phyloP scores from a whole-genome alignment of 2,113 vertebrate species.

The Calidris pugnax region DNA sequence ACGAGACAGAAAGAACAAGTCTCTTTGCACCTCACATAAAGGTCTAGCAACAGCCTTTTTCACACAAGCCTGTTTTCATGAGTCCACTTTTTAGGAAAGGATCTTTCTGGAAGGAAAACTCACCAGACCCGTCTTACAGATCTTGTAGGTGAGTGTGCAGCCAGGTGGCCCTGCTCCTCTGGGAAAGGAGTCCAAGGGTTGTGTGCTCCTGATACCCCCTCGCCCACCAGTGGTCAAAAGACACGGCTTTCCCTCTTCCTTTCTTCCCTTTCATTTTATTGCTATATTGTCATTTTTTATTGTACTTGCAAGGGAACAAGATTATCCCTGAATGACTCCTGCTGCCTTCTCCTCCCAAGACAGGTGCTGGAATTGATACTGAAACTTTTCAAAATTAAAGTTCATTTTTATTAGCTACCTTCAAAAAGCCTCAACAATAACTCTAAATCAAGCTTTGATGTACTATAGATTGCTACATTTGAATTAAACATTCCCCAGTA shows the following conservation, averaged over 20 bases:
- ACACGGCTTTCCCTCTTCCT: neutral
- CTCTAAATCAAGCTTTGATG: neutral
- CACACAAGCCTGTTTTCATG: neutral
- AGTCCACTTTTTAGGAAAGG: neutral
- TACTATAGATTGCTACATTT: neutral
- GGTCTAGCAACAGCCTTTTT: neutral
- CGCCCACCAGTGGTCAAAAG: neutral
- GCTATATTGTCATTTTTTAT: neutral
- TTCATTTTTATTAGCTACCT: neutral
- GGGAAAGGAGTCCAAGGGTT: neutral
- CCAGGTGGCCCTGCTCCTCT: neutral
- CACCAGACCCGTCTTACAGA: neutral
- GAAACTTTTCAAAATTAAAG: neutral
- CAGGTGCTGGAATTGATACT: neutral
- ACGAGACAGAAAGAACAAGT: neutral
- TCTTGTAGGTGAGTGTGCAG: neutral
- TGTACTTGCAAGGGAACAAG: neutral
- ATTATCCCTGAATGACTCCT: neutral
- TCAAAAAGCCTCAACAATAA: neutral
- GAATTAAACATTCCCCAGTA: neutral
- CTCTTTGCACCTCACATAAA: neutral
- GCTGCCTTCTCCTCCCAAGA: neutral
- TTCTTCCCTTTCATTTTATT: neutral
- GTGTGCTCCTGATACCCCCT: neutral
- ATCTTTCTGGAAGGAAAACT: neutral